phyloP scores from a whole-genome alignment of 1,140 invertebrate genomes.

The Caenorhabditis brenneri region DNA sequence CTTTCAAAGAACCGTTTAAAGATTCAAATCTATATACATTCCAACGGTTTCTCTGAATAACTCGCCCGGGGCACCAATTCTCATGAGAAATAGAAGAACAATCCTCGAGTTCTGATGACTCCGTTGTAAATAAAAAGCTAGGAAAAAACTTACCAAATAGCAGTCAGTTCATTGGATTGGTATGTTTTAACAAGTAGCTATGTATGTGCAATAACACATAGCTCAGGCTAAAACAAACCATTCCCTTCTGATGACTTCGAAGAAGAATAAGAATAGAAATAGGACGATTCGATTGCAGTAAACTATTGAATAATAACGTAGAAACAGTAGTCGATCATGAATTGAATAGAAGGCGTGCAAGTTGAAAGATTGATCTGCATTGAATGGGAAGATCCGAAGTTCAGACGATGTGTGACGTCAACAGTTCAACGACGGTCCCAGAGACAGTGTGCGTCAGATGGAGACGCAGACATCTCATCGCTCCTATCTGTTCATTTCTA shows the following conservation, averaged over 20 bases:
- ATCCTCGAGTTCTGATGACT: no score
- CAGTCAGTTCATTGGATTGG: background rate
- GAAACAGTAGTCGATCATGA: background rate
- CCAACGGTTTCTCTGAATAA: no score
- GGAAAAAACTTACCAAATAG: background rate
- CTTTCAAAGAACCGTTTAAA: no score
- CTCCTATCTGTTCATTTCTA: background rate
- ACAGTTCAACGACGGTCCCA: background rate
- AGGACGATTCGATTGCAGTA: background rate
- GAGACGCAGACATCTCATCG: background rate
- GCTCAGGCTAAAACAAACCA: constrained; percentile 38
- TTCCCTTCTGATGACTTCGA: background rate
- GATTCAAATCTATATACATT: no score
- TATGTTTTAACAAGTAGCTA: constrained; percentile 28
- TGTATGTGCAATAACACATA: constrained; percentile 1
- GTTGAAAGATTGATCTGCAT: constrained; percentile 12
- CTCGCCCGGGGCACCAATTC: no score
- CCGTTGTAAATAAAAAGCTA: no score
- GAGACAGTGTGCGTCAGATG: background rate
- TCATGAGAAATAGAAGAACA: no score
- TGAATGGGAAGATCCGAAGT: constrained; percentile 26
- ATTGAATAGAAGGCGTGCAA: constrained; percentile 4
- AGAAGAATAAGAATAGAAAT: background rate
- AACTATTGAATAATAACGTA: background rate
- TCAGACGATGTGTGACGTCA: constrained; percentile 29